A percentile compares a stretch with the other conserved stretches of the same genome.
Conservation (phyloP, 2,113 vertebrate species). For the Perca flavescens region DNA sequence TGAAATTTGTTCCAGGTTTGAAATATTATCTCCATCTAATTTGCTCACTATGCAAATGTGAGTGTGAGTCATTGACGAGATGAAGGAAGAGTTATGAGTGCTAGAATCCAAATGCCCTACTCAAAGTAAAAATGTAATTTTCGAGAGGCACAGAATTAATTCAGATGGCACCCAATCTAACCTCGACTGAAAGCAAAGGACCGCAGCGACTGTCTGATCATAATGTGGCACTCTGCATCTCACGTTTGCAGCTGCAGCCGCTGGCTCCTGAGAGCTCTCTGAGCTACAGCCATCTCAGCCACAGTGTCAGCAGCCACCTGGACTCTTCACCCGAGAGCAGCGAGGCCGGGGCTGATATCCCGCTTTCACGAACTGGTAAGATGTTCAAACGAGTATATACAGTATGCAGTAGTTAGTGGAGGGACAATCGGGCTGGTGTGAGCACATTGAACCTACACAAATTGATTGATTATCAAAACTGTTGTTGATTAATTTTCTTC, state of each 20-base stretch:
- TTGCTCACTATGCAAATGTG: conserved; percentile 22
- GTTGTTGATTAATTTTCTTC: background rate
- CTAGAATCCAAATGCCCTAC: background rate
- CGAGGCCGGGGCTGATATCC: conserved; percentile 82
- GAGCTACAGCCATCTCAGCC: conserved; percentile 82
- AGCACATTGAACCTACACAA: background rate
- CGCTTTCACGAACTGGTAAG: conserved; percentile 83
- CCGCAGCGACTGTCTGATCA: background rate
- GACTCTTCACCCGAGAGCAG: conserved; percentile 88
- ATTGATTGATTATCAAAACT: background rate
- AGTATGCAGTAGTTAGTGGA: background rate
- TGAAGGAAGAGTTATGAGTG: background rate
- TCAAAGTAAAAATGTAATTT: conserved; percentile 6
- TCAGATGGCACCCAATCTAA: background rate
- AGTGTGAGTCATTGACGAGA: conserved; percentile 24
- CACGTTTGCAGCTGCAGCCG: conserved; percentile 72
- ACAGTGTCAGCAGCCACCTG: conserved; percentile 85
- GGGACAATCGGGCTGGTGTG: background rate
- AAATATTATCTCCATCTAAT: conserved; percentile 3
- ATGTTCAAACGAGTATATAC: background rate
- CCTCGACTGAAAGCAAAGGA: conserved; percentile 1
- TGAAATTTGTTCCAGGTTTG: background rate
- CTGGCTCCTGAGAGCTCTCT: conserved; percentile 75
- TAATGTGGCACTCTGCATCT: conserved; percentile 1
- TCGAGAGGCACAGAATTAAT: background rate